phyloP scores from a whole-genome alignment of 2,113 vertebrate genomes.

The Trematomus loennbergii region DNA sequence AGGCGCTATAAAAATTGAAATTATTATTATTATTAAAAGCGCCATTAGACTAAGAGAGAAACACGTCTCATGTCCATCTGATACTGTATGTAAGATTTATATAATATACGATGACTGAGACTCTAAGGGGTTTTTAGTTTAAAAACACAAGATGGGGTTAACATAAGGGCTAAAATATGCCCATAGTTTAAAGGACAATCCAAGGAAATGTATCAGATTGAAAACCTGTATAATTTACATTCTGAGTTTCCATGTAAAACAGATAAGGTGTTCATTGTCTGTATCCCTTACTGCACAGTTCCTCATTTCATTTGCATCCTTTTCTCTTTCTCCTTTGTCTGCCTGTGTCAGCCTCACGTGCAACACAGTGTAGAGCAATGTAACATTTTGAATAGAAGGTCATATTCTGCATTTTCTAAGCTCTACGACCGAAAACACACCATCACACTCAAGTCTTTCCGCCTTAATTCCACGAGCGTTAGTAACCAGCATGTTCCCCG shows the following conservation, averaged over 20 bases:
- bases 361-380: not conserved
- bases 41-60: no score
- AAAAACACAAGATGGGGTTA: no score
- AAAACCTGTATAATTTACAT: conserved; percentile 2
- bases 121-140: no score
- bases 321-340: conserved; percentile 6
- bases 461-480: not conserved
- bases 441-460: not conserved
- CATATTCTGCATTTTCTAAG: not conserved
- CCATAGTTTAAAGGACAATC: not conserved
- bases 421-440: not conserved
- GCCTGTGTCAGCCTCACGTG: not conserved
- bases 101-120: not conserved
- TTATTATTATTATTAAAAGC: no score
- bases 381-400: conserved; percentile 2
- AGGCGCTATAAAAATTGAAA: no score
- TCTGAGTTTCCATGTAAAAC: conserved; percentile 12
- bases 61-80: not conserved
- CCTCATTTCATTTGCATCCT: conserved; percentile 26
- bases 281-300: conserved; percentile 23
- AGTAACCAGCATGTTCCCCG: not conserved
- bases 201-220: not conserved
- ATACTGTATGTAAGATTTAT: not conserved
- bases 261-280: conserved; percentile 36
- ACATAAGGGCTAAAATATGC: not conserved